phyloP scores from a whole-genome alignment of 1,140 invertebrate genomes.

The Aphidius ervi region DNA sequence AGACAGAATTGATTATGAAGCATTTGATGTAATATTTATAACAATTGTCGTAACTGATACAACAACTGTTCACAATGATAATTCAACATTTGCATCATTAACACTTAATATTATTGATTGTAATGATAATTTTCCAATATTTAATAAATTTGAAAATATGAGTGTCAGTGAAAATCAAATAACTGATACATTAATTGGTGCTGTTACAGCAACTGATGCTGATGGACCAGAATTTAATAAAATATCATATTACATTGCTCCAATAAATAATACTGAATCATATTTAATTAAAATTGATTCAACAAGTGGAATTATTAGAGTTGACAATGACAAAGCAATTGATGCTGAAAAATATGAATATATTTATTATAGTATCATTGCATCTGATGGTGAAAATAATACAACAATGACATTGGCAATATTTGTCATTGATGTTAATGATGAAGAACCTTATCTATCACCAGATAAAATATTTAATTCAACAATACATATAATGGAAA shows the following conservation, averaged over 20 bases:
- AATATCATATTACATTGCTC: constrained; percentile 25
- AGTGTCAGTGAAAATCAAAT: constrained; percentile 27
- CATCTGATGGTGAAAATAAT: constrained; percentile 21
- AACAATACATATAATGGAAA: constrained; percentile 23
- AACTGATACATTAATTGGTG: constrained; percentile 22
- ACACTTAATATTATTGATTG: constrained; percentile 27
- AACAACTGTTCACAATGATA: constrained; percentile 27
- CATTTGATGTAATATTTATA: constrained; percentile 26
- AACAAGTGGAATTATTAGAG: constrained; percentile 21
- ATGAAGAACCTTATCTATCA: constrained; percentile 18
- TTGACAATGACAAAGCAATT: constrained; percentile 16
- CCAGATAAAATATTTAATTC: constrained; percentile 14
- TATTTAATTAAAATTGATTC: constrained; percentile 17
- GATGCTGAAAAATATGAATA: constrained; percentile 27
- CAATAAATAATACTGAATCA: constrained; percentile 21
- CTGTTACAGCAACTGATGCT: constrained; percentile 26
- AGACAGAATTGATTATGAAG: constrained; percentile 29
- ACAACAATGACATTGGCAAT: constrained; percentile 13
- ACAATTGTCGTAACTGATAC: constrained; percentile 26
- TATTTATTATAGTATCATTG: constrained; percentile 24
- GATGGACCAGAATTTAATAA: constrained; percentile 28
- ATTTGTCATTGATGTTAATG: constrained; percentile 25
- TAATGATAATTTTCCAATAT: constrained; percentile 28
- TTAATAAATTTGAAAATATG: constrained; percentile 21
- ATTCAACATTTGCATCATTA: constrained; percentile 24